Evolutionary conservation across 1,140 invertebrate genomes (phyloP).

Genomic region (Platorchestia sp.): DNA sequence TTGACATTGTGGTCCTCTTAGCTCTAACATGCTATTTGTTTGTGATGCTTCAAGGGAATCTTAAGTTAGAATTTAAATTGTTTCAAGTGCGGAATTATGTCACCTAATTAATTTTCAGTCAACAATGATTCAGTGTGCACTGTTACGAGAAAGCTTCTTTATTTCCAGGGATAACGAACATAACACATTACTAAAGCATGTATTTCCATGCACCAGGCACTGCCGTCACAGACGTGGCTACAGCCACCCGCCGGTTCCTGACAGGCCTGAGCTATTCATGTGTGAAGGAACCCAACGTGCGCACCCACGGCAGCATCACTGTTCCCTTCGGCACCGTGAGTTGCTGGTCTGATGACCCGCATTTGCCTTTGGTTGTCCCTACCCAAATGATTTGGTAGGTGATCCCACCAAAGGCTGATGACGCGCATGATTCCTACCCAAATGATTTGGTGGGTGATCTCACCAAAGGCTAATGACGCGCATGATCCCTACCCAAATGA

Average conservation of each 20-base stretch:
- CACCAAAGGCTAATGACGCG: no score
- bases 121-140: no score
- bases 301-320: neutral
- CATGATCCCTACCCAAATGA: no score
- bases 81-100: no score
- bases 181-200: neutral
- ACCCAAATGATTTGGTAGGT: no score
- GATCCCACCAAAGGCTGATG: no score
- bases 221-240: neutral
- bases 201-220: neutral
- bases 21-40: neutral
- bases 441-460: no score
- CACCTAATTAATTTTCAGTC: no score
- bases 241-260: neutral
- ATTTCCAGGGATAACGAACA: neutral
- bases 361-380: no score
- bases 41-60: neutral
- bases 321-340: slow-evolving; percentile 32
- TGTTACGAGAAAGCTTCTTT: neutral
- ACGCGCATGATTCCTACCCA: no score
- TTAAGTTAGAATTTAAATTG: neutral
- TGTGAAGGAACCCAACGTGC: neutral
- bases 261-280: neutral
- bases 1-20: neutral
- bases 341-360: neutral